Evolutionary conservation across 2,888 invertebrate species (phyloP).

Genomic region (Trichopria drosophilae): DNA sequence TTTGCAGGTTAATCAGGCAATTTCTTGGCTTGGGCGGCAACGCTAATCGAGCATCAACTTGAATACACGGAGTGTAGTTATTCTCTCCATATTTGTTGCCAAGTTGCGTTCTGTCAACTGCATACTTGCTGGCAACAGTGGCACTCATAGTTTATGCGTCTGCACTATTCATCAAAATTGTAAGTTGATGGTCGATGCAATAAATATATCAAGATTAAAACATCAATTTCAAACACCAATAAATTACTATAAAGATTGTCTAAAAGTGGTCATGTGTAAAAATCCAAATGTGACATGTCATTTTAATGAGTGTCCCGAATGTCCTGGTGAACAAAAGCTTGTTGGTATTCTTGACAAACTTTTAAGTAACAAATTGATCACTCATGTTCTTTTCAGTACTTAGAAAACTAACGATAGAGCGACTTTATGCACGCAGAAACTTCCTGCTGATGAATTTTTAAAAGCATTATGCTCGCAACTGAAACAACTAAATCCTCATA

Average conservation of each 20-base stretch:
- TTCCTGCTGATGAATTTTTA: constrained; percentile 2
- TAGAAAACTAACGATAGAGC: too few relatives aligned
- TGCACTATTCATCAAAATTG: too few relatives aligned
- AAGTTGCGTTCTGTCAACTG: constrained; percentile 11
- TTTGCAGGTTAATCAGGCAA: too few relatives aligned
- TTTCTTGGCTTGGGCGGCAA: too few relatives aligned
- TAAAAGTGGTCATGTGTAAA: constrained; percentile 5
- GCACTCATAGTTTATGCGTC: constrained; percentile 20
- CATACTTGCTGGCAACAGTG: constrained; percentile 12
- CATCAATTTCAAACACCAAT: not conserved
- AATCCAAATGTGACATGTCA: constrained; percentile 11
- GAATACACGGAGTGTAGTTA: too few relatives aligned
- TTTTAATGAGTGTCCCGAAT: not conserved
- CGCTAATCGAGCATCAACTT: too few relatives aligned
- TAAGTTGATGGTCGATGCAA: constrained; percentile 9
- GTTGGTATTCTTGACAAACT: not conserved
- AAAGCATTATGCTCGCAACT: constrained; percentile 8
- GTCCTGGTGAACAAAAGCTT: constrained; percentile 2
- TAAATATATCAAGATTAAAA: constrained; percentile 12
- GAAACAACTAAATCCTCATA: constrained; percentile 8
- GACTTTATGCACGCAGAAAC: constrained; percentile 3
- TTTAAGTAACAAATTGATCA: too few relatives aligned
- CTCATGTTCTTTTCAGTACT: too few relatives aligned
- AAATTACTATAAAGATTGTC: constrained; percentile 12
- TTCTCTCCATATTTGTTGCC: too few relatives aligned